Base-by-base conservation (phyloP, 2,113 vertebrate genomes). In the Brienomyrus longianalis region DNA sequence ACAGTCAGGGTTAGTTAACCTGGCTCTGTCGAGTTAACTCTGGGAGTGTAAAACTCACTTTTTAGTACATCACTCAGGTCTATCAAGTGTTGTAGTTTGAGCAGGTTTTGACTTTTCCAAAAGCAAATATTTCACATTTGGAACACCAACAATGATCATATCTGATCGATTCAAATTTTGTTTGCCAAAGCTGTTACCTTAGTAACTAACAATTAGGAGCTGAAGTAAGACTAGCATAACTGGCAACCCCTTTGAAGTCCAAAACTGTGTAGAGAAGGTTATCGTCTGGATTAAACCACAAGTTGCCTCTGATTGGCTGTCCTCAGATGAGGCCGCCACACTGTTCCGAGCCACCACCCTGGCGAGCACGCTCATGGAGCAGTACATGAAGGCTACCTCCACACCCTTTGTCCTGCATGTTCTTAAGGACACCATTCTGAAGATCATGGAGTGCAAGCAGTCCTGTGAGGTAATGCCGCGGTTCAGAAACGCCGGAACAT, bases 341-440 rank as follows among this genome's bases (percentile, higher is more conserved):
- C 95, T 99, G 89, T 99, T 99, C 92, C 96, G 98, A 92, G 98
- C 98, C 2, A 99, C 98, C 91, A 99, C 98, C 0, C 94, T 99
- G 92, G 97, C 98, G 92, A 99, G 98, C 94, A 99, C 98, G 0
- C 96, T 99, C 91, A 99, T 99, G 98, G 98, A 99, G 93, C 98
- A 99, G 93, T 99, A 99, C 90, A 99, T 99, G 98, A 99, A 99
- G 96, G 97, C 98, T 93, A 99, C 98, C 27, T 98, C 98, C 23
- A 98, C 98, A 2, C 97, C 96, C 0, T 99, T 99, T 84, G 97
- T 99, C 91, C 97, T 98, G 91, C 98, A 99, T 0, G 98, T 98
- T 15, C 96, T 99, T 89, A 99, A 98, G 94, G 98, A 99, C 92
- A 96, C 95, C 31, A 99, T 99, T 94, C 96, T 99, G 92, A 98